A percentile compares a stretch with the other conserved stretches of the same genome.
These are phyloP conservation scores for Neuroterus valhalla DNA, from an alignment of 1,140 invertebrate genomes.

Conservation along the genomic window DNA sequence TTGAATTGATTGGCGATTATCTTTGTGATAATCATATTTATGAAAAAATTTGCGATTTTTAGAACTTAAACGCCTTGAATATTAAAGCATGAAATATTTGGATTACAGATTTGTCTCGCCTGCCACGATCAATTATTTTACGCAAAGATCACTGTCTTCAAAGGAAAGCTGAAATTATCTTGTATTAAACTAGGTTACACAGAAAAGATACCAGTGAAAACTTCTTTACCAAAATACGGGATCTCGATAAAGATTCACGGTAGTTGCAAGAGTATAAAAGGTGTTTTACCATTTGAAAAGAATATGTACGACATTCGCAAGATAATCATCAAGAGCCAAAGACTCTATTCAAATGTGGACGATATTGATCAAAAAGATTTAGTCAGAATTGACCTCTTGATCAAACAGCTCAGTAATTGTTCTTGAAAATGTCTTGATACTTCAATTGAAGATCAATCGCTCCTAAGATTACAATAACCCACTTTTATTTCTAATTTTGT, in stretches of 20 bases:
- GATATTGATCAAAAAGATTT: not conserved
- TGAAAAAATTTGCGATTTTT: constrained; percentile 27
- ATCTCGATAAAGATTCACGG: constrained; percentile 29
- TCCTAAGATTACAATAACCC: not conserved
- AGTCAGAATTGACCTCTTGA: not conserved
- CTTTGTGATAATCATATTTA: too few species aligned
- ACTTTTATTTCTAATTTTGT: not conserved
- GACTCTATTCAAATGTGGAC: not conserved
- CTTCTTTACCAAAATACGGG: constrained; percentile 24
- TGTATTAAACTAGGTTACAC: constrained; percentile 44
- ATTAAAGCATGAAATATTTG: constrained; percentile 22
- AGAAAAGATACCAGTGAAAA: constrained; percentile 1
- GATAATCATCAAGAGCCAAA: not conserved
- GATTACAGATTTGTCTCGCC: constrained; percentile 48
- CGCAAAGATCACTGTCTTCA: constrained; percentile 42
- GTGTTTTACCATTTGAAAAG: constrained; percentile 19
- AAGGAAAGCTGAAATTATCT: constrained; percentile 43
- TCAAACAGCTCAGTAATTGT: not conserved
- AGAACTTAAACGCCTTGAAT: constrained; percentile 16
- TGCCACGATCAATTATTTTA: constrained; percentile 54
- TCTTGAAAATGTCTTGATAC: too few species aligned
- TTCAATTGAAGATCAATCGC: too few species aligned
- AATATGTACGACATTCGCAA: not conserved
- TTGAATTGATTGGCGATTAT: too few species aligned
- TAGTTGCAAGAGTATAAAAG: not conserved